These are phyloP conservation scores for Syrrhaptes paradoxus DNA, from an alignment of 2,113 vertebrate species.

Conservation along the genomic window DNA sequence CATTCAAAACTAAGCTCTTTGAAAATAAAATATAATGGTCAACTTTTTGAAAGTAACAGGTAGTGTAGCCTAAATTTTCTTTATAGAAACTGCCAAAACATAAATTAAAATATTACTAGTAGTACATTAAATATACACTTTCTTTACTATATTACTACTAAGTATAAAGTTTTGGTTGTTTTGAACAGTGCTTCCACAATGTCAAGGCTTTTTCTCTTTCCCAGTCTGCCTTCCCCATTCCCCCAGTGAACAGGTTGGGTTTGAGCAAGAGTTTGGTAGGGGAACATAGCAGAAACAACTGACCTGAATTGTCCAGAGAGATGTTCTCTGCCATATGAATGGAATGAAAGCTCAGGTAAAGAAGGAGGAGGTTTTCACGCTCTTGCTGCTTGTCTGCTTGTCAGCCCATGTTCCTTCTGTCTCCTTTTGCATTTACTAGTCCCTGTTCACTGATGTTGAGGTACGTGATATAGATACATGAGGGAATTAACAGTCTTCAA, in stretches of 20 bases:
- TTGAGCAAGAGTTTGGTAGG: not conserved
- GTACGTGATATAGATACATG: not conserved
- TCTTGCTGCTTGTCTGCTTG: not conserved
- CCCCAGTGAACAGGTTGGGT: rapidly evolving
- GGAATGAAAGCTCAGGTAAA: not conserved
- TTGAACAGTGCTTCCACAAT: not conserved
- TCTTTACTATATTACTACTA: not conserved
- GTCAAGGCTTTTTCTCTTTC: not conserved
- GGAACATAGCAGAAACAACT: rapidly evolving
- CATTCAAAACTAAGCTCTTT: not conserved
- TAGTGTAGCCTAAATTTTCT: not conserved
- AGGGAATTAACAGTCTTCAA: not conserved
- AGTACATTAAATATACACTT: not conserved
- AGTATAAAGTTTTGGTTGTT: not conserved
- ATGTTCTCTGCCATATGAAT: not conserved
- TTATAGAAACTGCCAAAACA: not conserved
- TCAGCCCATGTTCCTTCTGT: not conserved
- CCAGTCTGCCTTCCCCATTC: rapidly evolving
- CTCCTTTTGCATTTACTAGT: not conserved
- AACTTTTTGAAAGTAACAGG: not conserved
- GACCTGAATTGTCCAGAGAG: not conserved
- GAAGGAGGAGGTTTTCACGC: not conserved
- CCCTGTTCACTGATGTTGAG: not conserved
- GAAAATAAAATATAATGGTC: not conserved
- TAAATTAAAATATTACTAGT: not conserved